Evolutionary conservation across 2,888 invertebrate species (phyloP).

Genomic region (Diaprepes abbreviatus): DNA sequence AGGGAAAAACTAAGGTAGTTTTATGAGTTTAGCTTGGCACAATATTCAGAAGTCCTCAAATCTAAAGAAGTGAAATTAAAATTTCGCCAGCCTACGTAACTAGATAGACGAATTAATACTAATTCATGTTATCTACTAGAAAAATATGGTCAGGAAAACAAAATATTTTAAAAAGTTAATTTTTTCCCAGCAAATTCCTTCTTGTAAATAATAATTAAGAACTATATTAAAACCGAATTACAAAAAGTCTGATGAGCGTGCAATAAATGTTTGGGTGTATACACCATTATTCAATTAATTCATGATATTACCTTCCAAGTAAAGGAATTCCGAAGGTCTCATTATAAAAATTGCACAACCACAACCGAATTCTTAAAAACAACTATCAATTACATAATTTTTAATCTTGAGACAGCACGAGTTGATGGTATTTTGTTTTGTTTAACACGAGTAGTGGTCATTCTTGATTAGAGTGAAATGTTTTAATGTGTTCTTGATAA

Average conservation of each 20-base stretch:
- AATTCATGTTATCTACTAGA: no score
- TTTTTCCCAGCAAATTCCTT: no score
- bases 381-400: slow-evolving; percentile 15
- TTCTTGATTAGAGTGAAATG: neutral
- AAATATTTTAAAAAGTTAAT: no score
- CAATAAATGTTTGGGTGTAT: neutral
- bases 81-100: no score
- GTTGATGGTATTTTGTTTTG: neutral
- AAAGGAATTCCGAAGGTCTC: slow-evolving; percentile 11
- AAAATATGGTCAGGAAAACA: no score
- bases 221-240: neutral
- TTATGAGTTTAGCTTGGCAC: no score
- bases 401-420: neutral
- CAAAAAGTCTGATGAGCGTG: neutral
- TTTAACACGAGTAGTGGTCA: neutral
- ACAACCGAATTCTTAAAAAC: slow-evolving; percentile 10
- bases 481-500: neutral
- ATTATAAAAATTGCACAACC: slow-evolving; percentile 19
- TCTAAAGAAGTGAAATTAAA: no score
- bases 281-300: slow-evolving; percentile 2
- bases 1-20: no score
- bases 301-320: neutral
- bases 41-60: no score
- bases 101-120: no score
- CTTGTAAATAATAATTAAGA: neutral